Base-by-base conservation (phyloP, 2,797 vertebrate genomes). In the Diceros bicornis region DNA sequence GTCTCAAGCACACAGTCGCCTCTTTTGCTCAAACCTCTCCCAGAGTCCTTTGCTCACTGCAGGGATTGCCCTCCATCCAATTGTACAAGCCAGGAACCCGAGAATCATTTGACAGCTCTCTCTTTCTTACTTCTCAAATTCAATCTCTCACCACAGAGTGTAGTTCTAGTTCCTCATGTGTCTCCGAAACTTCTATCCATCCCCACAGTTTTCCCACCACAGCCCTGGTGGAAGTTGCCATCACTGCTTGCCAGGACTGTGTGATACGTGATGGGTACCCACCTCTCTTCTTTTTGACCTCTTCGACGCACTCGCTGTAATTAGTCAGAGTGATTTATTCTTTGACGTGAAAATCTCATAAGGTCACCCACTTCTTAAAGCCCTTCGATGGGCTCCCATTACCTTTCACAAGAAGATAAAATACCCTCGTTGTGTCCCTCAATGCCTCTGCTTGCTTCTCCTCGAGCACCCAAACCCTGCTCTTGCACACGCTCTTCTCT, bases 231-330 rank as follows among this genome's bases (percentile, higher is more conserved):
- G 1, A 17, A 34, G 83, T 6, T 6, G 8, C n/a, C 44, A 52
- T 16, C 59, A 4, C 4, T 1, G 12, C 11, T 29, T 1, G 17
- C 55, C 7, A 0, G 10, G 50, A 12, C 52, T 3, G 1, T 1
- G 9, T 4, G 6, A 0, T n/a, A 7, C 2, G 0, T 1, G 9
- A 6, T 0, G 9, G 34, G 1, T 23, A 4, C 47, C 55, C 2
- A 20, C 0, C 0, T 12, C 59, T 52, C 14, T 41, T 18, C 32
- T 7, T 3, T 52, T 13, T 62, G 27, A n/a, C 29, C 41, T 72
- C 34, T 29, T 23, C 2, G 0, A 0, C 2, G 3, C 18, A 7
- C 1, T 37, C 59, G 7, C 25, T 23, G 1, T 3, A 1, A 4
- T 0, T 6, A 14, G 34, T 23, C 34, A 4, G 27, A 52, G 11